Base-by-base conservation (phyloP, 2,113 vertebrate species). In the Sitta europaea region DNA sequence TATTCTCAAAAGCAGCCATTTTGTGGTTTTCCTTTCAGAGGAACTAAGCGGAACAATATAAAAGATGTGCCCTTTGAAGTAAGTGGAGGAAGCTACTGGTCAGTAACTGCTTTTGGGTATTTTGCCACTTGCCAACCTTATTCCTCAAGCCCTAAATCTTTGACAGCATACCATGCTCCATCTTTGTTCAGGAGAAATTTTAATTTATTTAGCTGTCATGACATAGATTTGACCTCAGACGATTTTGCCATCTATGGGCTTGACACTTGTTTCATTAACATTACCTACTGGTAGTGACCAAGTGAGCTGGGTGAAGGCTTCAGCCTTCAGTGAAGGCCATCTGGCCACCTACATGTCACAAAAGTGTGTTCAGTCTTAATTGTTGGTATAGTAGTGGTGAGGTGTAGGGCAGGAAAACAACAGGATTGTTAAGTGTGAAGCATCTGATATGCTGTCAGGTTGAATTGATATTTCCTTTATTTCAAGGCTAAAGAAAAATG, bases 1-100 rank as follows among this genome's bases (percentile, higher is more conserved):
- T 85, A 75, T 78, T 93, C 54, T 94, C 81, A 74, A 82, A 71
- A 43, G 43, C 70, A 71, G 33, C 40, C 70, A 79, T 93, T 96
- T 86, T 57, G 88, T 92, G 90, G 74, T 88, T 96, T 88, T 50
- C 29, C 19, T 88, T 95, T 93, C 90, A 90, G 86, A 92, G n/a
- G 29, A 14, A 45, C 53, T 48, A 61, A 91, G 25, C 38, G 35
- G 70, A 95, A 85, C 81, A 78, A 53, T 43, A 77, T 72, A 90
- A 91, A 91, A 67, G 73, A 87, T 59, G 59, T 25, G 11, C 21
- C 81, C 51, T 92, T 91, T 89, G 90, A 85, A 87, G 72, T 47
- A 63, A 81, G 43, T 1, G 7, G 76, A 90, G 66, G 68, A 57
- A 90, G n/a, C 65, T 90, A 66, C 85, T 92, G 63, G 59, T 82